Evolutionary conservation across 2,797 vertebrate genomes (phyloP).

Genomic region (Microctenopoma steveboyesi): DNA sequence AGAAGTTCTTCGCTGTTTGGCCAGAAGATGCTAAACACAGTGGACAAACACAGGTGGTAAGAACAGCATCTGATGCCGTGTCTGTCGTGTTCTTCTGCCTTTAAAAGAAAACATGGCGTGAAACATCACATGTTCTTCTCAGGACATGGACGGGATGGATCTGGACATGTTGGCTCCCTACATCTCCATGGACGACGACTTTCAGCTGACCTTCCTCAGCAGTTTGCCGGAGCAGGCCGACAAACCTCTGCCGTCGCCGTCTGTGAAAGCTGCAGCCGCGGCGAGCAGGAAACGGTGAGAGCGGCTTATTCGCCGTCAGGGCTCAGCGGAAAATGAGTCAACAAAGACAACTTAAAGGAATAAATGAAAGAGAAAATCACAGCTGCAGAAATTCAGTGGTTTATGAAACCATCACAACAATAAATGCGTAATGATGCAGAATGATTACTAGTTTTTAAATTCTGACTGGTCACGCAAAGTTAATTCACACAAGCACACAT

Average conservation of each 20-base stretch:
- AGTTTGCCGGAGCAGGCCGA: constrained; percentile 57
- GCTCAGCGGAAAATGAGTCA: too few relatives aligned
- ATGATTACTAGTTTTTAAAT: too few relatives aligned
- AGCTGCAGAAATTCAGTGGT: too few relatives aligned
- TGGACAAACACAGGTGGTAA: constrained; percentile 54
- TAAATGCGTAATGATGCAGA: too few relatives aligned
- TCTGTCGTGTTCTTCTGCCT: too few relatives aligned
- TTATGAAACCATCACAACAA: too few relatives aligned
- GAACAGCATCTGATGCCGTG: neutral
- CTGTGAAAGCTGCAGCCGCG: neutral
- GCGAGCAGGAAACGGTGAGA: constrained; percentile 74
- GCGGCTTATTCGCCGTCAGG: too few relatives aligned
- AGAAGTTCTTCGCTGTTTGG: constrained; percentile 78
- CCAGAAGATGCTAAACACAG: constrained; percentile 58
- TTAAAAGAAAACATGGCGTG: neutral
- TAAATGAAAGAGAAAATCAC: too few relatives aligned
- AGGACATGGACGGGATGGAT: constrained; percentile 80
- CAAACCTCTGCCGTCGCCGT: neutral
- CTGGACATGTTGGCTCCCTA: constrained; percentile 91
- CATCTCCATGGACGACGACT: constrained; percentile 95
- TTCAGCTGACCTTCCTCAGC: constrained; percentile 86
- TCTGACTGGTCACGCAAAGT: too few relatives aligned
- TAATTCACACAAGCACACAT: too few relatives aligned
- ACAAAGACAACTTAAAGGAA: too few relatives aligned
- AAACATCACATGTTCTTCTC: neutral